Conservation (phyloP, 2,113 vertebrate species). For the Electrona antarctica region DNA sequence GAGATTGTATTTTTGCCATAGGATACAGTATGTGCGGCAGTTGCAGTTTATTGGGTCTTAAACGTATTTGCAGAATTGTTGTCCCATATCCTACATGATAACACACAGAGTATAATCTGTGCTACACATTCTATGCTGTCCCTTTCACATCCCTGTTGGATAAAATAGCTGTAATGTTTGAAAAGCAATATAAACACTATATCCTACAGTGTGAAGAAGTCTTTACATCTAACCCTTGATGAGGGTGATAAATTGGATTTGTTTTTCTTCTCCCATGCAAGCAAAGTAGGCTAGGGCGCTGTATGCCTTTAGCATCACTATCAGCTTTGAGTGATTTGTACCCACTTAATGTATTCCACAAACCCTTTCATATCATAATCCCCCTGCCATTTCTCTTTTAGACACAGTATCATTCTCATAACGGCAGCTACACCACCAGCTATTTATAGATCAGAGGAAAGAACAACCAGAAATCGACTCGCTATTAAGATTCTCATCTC, state of each 20-base stretch:
- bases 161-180: too few relatives aligned
- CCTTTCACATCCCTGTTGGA: too few relatives aligned
- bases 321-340: slow-evolving; percentile 60
- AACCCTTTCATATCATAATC: slow-evolving; percentile 66
- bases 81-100: too few relatives aligned
- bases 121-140: too few relatives aligned
- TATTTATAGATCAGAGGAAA: slow-evolving; percentile 53
- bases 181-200: background rate
- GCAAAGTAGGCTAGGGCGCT: slow-evolving; percentile 15
- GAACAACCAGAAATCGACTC: background rate
- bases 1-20: too few relatives aligned
- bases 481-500: slow-evolving; percentile 1
- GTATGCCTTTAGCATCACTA: slow-evolving; percentile 20
- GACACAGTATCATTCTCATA: slow-evolving; percentile 56
- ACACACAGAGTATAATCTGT: too few relatives aligned
- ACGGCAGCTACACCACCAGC: slow-evolving; percentile 22
- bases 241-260: slow-evolving; percentile 49
- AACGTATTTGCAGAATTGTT: too few relatives aligned
- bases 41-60: too few relatives aligned
- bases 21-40: too few relatives aligned
- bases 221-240: slow-evolving; percentile 41
- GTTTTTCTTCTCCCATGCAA: slow-evolving; percentile 41
- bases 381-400: slow-evolving; percentile 42
- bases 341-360: slow-evolving; percentile 63
- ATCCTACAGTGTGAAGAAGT: slow-evolving; percentile 2